phyloP scores from a whole-genome alignment of 2,797 vertebrate species.

The Onychomys arenicola region DNA sequence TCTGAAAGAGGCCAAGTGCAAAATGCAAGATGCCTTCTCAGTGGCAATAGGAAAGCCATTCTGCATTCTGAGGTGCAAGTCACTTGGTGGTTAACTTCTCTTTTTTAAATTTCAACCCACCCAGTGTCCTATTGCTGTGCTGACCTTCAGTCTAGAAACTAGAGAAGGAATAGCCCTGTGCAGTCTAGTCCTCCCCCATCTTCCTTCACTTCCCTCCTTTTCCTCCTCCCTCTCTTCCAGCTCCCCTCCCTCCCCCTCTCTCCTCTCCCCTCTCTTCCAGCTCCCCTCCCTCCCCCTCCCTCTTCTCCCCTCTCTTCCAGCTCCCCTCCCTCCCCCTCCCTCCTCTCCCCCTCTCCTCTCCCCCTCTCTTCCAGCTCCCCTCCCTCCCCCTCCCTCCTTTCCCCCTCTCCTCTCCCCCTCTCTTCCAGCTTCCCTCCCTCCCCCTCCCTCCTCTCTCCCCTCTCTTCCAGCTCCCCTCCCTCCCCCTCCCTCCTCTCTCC shows the following conservation, averaged over 20 bases:
- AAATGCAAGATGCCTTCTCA: constrained; percentile 57
- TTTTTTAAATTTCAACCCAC: background rate
- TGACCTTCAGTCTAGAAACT: constrained; percentile 35
- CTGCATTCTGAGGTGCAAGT: constrained; percentile 50
- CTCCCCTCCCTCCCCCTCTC: background rate
- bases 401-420: too few species aligned
- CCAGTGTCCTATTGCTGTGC: background rate
- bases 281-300: too few species aligned
- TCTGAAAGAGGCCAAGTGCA: background rate
- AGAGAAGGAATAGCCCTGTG: background rate
- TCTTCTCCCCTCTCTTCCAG: too few species aligned
- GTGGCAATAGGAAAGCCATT: constrained; percentile 13
- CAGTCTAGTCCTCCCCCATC: background rate
- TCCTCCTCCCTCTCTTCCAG: background rate
- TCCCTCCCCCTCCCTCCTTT: too few species aligned
- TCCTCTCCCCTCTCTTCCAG: too few species aligned
- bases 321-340: too few species aligned
- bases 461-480: too few species aligned
- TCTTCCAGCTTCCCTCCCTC: too few species aligned
- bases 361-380: too few species aligned
- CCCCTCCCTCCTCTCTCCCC: too few species aligned
- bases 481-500: background rate
- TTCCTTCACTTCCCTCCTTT: background rate
- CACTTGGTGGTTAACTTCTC: constrained; percentile 68
- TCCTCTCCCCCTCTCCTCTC: too few species aligned